Evolutionary conservation across 2,888 invertebrate genomes (phyloP).

Genomic region (Hirtodrosophila histrioides): DNA sequence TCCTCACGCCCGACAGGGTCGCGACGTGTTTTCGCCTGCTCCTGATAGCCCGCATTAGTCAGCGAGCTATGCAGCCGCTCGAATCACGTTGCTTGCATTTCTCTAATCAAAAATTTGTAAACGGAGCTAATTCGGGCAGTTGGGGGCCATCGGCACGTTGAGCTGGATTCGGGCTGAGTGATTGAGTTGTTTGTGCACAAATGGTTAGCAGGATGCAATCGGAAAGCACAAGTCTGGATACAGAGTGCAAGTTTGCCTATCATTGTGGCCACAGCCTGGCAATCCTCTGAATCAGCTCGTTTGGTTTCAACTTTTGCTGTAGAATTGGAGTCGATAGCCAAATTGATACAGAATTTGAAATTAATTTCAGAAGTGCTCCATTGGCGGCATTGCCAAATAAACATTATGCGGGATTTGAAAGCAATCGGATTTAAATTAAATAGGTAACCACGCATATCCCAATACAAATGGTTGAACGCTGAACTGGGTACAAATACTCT

Average conservation of each 20-base stretch:
- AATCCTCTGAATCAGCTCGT: conserved; percentile 39
- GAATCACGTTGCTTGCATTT: conserved; percentile 64
- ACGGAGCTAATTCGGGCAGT: conserved; percentile 48
- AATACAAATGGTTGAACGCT: too few species aligned
- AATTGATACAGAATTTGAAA: conserved; percentile 51
- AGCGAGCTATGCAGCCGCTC: conserved; percentile 36
- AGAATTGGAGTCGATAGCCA: conserved; percentile 33
- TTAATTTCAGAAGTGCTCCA: conserved; percentile 8
- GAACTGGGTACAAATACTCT: too few species aligned
- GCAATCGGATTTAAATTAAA: conserved; percentile 10
- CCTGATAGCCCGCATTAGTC: conserved; percentile 71
- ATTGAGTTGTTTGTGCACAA: conserved; percentile 75
- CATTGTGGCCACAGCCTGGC: conserved; percentile 42
- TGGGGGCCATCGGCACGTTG: conserved; percentile 14
- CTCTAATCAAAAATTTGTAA: conserved; percentile 76
- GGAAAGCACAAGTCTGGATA: conserved; percentile 44
- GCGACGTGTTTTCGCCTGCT: conserved; percentile 52
- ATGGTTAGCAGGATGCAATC: conserved; percentile 57
- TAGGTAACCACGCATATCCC: neutral
- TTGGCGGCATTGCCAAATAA: conserved; percentile 3
- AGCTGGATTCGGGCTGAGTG: conserved; percentile 56
- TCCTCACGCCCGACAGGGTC: conserved; percentile 13
- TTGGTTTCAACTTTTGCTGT: conserved; percentile 27
- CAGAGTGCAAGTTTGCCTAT: conserved; percentile 42
- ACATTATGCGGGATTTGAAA: neutral